phyloP scores from a whole-genome alignment of 2,113 vertebrate species.

The Pipa parva region DNA sequence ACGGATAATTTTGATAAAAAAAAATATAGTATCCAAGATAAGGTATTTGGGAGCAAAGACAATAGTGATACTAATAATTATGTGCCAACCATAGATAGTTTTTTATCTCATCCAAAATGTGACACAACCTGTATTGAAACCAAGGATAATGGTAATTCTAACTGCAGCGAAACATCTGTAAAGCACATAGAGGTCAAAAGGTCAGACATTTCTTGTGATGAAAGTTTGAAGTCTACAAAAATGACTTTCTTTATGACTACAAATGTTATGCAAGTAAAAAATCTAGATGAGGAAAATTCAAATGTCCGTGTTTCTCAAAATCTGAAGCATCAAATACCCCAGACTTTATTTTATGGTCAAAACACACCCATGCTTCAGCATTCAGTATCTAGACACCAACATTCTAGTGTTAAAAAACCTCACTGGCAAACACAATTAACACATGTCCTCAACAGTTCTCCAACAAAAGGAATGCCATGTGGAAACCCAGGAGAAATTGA shows the following conservation, averaged over 20 bases:
- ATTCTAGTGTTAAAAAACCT: accelerated
- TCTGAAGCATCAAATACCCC: slow-evolving; percentile 57
- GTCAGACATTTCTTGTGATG: slow-evolving; percentile 37
- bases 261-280: slow-evolving; percentile 42
- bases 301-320: slow-evolving; percentile 14
- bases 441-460: not conserved
- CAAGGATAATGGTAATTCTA: not conserved
- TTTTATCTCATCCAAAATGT: slow-evolving; percentile 8
- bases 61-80: not conserved
- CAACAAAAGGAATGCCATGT: not conserved
- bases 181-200: slow-evolving; percentile 51
- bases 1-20: slow-evolving; percentile 1
- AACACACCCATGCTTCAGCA: slow-evolving; percentile 60
- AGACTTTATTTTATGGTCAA: slow-evolving; percentile 67
- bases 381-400: slow-evolving; percentile 49
- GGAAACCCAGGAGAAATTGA: not conserved
- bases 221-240: slow-evolving; percentile 62
- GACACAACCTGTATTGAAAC: not conserved
- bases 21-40: not conserved
- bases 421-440: not conserved
- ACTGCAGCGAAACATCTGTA: slow-evolving; percentile 44
- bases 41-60: slow-evolving; percentile 37
- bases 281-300: slow-evolving; percentile 20
- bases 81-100: not conserved
- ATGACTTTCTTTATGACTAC: slow-evolving; percentile 60